Evolutionary conservation across 2,797 vertebrate species (phyloP).

Genomic region (Hydrocynus forskahlii): DNA sequence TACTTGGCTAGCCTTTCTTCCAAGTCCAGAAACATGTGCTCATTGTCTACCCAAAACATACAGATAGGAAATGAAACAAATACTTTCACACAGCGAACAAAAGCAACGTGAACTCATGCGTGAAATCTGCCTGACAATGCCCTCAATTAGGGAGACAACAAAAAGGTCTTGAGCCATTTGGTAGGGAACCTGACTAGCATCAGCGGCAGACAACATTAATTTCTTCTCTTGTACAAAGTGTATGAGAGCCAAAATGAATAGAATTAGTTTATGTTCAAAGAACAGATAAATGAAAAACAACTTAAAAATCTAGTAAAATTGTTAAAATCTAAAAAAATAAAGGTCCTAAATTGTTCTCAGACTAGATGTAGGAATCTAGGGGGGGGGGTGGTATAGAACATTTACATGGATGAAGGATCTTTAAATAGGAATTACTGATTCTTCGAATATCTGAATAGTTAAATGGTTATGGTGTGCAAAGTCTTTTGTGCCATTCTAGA

Average conservation of each 20-base stretch:
- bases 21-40: constrained; percentile 90
- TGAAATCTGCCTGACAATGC: constrained; percentile 72
- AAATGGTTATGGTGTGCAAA: too few species aligned
- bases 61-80: constrained; percentile 60
- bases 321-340: too few species aligned
- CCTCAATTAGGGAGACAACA: constrained; percentile 61
- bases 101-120: constrained; percentile 68
- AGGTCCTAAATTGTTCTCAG: too few species aligned
- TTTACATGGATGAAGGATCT: too few species aligned
- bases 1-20: constrained; percentile 89
- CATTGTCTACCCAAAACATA: constrained; percentile 79
- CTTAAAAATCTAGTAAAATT: too few species aligned
- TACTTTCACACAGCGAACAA: constrained; percentile 65
- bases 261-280: too few species aligned
- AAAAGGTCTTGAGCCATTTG: constrained; percentile 54
- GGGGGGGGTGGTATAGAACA: too few species aligned
- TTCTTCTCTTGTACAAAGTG: background rate
- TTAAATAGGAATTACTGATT: too few species aligned
- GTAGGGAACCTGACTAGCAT: constrained; percentile 53
- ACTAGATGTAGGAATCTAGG: too few species aligned
- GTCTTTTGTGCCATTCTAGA: too few species aligned
- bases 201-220: constrained; percentile 49
- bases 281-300: background rate
- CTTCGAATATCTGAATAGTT: too few species aligned
- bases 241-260: background rate